Base-by-base conservation (phyloP, 1,140 invertebrate genomes). In the Listronotus oregonensis region DNA sequence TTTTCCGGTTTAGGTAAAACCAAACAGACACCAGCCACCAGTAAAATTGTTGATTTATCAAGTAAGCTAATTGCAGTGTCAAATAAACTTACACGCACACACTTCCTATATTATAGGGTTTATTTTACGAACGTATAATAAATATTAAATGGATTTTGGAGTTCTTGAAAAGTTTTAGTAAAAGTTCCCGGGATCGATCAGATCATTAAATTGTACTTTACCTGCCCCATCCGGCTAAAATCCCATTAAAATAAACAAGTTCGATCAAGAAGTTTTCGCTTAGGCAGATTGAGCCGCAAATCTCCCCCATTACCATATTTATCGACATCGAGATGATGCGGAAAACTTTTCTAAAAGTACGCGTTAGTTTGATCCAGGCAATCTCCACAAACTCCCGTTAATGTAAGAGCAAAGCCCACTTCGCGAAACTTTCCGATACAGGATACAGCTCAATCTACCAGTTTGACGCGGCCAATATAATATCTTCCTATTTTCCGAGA, bases 241-340 rank as follows among this genome's bases (percentile, higher is more conserved):
- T 46, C 60, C 60, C 60, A 54, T 63, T 63, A 63, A 63, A 63
- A 63, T 63, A 63, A 54, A 63, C 60, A 63, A 54, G 37, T 63
- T 63, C 27, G 15, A 11, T 18, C 46, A 12, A 17, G 47, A 60
- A 60, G 14, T 60, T 60, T 60, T 46, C 46, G 11, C 34, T 43
- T 21, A 49, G 58, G 8, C 31, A 42, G 58, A 61, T 61, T 50
- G 58, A 46, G 42, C 47, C 46, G 58, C 58, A 61, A 61, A 61
- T 61, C 58, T 51, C 37, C 11, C 3, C 46, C 68, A 73, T 73
- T 73, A 73, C 68, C 70, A 73, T 73, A 71, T 73, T 73, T 73
- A 73, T 73, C 72, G 70, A 69, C 70, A 66, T 64, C 60, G 49
- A 58, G 50, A 56, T 65, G 60, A 61, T 59, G 59, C 65, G 57